Percentiles rank a stretch among this genome's conserved stretches.
phyloP scores from a whole-genome alignment of 2,888 invertebrate genomes.

The Parnassius glacialis region DNA sequence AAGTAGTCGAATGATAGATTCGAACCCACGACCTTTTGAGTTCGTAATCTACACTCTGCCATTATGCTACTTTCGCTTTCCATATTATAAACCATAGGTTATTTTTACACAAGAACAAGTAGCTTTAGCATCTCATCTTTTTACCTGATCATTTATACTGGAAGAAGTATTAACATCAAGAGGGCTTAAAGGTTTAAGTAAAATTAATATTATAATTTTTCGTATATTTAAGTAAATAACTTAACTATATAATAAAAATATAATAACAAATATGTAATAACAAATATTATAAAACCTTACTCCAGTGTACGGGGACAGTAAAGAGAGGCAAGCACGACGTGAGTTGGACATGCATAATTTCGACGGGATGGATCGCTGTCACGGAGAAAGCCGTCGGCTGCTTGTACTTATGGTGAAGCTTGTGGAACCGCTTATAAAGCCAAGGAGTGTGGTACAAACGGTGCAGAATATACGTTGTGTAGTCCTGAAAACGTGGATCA shows the following conservation, averaged over 20 bases:
- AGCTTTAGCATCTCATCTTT: too few relatives aligned
- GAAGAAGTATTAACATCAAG: too few relatives aligned
- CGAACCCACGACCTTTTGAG: too few relatives aligned
- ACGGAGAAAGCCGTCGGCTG: constrained; percentile 89
- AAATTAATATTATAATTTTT: too few relatives aligned
- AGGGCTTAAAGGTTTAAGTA: too few relatives aligned
- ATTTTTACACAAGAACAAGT: too few relatives aligned
- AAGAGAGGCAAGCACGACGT: constrained; percentile 83
- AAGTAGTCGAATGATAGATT: too few relatives aligned
- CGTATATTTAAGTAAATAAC: too few relatives aligned
- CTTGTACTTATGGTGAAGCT: constrained; percentile 87
- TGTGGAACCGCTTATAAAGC: constrained; percentile 86
- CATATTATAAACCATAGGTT: too few relatives aligned
- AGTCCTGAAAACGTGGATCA: constrained; percentile 63
- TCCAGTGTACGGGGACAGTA: constrained; percentile 83
- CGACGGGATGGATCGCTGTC: constrained; percentile 87
- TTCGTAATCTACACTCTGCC: too few relatives aligned
- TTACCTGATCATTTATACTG: too few relatives aligned
- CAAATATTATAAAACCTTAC: constrained; percentile 67
- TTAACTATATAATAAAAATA: not conserved
- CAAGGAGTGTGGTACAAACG: constrained; percentile 85
- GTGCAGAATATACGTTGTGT: constrained; percentile 84
- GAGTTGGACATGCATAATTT: constrained; percentile 83
- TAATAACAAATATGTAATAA: not conserved
- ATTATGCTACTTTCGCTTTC: too few relatives aligned